These are phyloP conservation scores for Eristalinus sepulchralis DNA, from an alignment of 2,888 invertebrate species.

Conservation along the genomic window DNA sequence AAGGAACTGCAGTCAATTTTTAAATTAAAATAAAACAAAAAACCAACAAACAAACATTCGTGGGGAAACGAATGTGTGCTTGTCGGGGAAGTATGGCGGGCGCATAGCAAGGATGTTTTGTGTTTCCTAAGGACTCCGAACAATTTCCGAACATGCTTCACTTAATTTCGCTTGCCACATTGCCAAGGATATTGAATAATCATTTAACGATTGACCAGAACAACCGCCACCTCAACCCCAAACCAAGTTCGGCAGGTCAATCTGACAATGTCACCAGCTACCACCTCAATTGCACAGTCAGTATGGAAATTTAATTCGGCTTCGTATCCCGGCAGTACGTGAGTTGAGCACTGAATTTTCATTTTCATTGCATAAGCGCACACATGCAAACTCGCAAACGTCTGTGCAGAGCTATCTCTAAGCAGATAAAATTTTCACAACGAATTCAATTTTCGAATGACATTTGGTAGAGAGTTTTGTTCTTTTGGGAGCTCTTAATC, in stretches of 20 bases:
- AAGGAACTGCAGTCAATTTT: slow-evolving; percentile 23
- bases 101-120: slow-evolving; percentile 2
- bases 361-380: slow-evolving; percentile 19
- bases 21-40: slow-evolving; percentile 27
- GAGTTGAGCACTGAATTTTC: slow-evolving; percentile 40
- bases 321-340: slow-evolving; percentile 7
- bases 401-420: slow-evolving; percentile 33
- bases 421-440: slow-evolving; percentile 47
- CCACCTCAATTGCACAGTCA: neutral
- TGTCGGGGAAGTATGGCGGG: neutral
- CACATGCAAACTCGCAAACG: neutral
- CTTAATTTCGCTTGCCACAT: slow-evolving; percentile 38
- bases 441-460: slow-evolving; percentile 57
- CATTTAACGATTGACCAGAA: slow-evolving; percentile 57
- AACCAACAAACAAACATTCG: neutral
- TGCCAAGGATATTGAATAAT: slow-evolving; percentile 46
- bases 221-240: neutral
- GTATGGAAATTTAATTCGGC: slow-evolving; percentile 40
- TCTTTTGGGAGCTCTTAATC: slow-evolving; percentile 71
- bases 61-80: neutral
- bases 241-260: slow-evolving; percentile 14
- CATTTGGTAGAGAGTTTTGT: slow-evolving; percentile 30
- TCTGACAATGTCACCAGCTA: neutral
- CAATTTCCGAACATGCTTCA: slow-evolving; percentile 47
- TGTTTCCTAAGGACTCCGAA: slow-evolving; percentile 12